Evolutionary conservation across 2,797 vertebrate genomes (phyloP).

Genomic region (Pseudochaenichthys georgianus): DNA sequence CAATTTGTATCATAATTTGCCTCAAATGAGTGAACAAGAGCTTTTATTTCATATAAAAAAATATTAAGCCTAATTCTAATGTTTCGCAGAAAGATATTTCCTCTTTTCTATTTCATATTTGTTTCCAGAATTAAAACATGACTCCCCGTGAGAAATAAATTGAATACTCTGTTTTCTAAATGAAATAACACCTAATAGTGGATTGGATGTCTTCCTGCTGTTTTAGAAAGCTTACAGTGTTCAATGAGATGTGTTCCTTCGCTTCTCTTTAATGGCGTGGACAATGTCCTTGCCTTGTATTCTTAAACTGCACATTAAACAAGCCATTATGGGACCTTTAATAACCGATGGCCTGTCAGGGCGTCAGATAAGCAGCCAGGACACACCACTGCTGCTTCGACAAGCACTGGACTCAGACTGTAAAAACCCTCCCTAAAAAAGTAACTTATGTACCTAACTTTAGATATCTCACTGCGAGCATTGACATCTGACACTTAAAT

Average conservation of each 20-base stretch:
- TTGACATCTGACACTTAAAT: neutral
- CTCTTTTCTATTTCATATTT: neutral
- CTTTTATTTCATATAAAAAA: neutral
- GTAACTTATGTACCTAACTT: neutral
- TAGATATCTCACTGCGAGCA: neutral
- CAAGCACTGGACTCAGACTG: constrained; percentile 36
- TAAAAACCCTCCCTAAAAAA: constrained; percentile 17
- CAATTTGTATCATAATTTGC: neutral
- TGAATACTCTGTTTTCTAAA: neutral
- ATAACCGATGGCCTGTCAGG: constrained; percentile 76
- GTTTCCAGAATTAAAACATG: neutral
- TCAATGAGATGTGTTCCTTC: constrained; percentile 32
- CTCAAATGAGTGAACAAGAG: neutral
- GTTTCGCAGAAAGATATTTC: too few species aligned
- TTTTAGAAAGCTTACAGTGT: constrained; percentile 10
- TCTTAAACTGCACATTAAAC: constrained; percentile 74
- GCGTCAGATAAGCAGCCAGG: constrained; percentile 72
- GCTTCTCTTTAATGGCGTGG: constrained; percentile 57
- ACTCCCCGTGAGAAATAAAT: neutral
- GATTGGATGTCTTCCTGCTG: constrained; percentile 19
- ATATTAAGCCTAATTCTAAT: too few species aligned
- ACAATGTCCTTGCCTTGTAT: constrained; percentile 66
- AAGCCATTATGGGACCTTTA: constrained; percentile 78
- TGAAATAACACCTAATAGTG: neutral
- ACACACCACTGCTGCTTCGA: constrained; percentile 37